Base-by-base conservation (phyloP, 1,140 invertebrate species). In the Muscidifurax raptorellus region DNA sequence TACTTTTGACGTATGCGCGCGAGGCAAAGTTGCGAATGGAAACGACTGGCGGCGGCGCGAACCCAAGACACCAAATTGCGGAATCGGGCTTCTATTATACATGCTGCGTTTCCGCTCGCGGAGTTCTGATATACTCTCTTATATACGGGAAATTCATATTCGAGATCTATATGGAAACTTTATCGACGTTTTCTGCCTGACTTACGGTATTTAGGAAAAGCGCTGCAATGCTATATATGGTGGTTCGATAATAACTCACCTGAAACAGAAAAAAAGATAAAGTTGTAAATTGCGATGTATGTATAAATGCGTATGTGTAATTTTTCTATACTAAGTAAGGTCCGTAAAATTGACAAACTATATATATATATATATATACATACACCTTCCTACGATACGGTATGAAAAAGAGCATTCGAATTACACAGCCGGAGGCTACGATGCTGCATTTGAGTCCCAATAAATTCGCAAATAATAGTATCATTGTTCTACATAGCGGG, bases 391-490 rank as follows among this genome's bases (percentile, higher is more conserved):
- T 47, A 18, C 44, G 44, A 47, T 3, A 47, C 44, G 44, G 5
- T n/a, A 59, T 59, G 18, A 59, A 59, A 59, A 59, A 59, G 5
- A 22, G 52, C n/a, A 59, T 59, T 22, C 18, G 7, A 59, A 59
- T 59, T 59, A 18, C 52, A n/a, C 52, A 22, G 52, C 52, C 52
- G 6, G 52, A n/a, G 22, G 52, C 52, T n/a, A 22, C 52, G 18
- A 59, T 22, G 52, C 52, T 59, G 22, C 52, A 59, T 22, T 1
- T 22, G 52, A 22, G 52, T 59, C 6, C 52, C 76, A 78, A 78
- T 78, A 78, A 78, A 78, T 78, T 32, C 76, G 76, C 52, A 78
- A 78, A 78, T 78, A 78, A 78, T 79, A 79, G 59, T 67, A 40
- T 47, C 28, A 67, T 79, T 79, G 59, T 79, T 79, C 77, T 67